These are phyloP conservation scores for Aporophyla nigra DNA, from an alignment of 2,888 invertebrate genomes.

Conservation along the genomic window DNA sequence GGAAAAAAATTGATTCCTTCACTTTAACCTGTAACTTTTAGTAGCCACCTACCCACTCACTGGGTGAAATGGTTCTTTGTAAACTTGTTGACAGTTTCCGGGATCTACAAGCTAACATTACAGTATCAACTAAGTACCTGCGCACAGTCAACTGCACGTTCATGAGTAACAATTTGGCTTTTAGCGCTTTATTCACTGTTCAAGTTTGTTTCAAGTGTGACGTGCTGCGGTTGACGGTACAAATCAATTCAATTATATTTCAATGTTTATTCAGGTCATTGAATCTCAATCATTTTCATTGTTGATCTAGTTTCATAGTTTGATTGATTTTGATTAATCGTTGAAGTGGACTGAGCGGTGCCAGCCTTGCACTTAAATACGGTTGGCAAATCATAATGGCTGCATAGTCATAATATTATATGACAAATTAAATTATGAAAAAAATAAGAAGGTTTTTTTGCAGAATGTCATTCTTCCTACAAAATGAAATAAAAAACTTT, in stretches of 20 bases:
- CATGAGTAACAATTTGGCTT: neutral
- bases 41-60: no score
- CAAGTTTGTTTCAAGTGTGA: conserved; percentile 25
- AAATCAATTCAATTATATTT: conserved; percentile 30
- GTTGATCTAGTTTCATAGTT: conserved; percentile 14
- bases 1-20: neutral
- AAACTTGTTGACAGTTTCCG: no score
- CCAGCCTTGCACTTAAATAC: conserved; percentile 12
- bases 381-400: conserved; percentile 1
- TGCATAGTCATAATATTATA: neutral
- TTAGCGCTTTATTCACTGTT: neutral
- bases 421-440: no score
- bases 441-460: neutral
- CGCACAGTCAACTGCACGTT: no score
- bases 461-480: neutral
- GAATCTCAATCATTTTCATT: conserved; percentile 33
- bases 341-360: conserved; percentile 35
- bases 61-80: neutral
- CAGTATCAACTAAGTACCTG: no score
- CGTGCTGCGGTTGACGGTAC: conserved; percentile 28
- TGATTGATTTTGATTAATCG: conserved; percentile 46
- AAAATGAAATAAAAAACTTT: neutral
- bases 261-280: conserved; percentile 49
- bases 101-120: neutral
- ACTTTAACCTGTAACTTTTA: neutral